Base-by-base conservation (phyloP, 1,140 invertebrate species). In the Chionoecetes opilio region DNA sequence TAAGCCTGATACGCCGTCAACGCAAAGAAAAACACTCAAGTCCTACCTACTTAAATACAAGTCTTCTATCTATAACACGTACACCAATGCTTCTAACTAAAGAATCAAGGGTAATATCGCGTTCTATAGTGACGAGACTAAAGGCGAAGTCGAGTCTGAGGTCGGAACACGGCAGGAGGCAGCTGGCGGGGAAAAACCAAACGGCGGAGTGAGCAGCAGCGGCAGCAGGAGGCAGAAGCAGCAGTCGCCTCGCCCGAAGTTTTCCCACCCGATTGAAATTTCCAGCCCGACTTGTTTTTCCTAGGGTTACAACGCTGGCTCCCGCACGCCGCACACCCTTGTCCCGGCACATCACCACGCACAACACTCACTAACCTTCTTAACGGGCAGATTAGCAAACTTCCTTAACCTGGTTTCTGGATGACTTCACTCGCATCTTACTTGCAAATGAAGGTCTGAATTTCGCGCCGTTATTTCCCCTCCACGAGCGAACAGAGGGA, bases 401-500 rank as follows among this genome's bases (percentile, higher is more conserved):
- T 94, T 94, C 53, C 87, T 82, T 82, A 90, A 38, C 93, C 93
- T 91, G 86, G 93, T 94, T 94, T 94, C 87, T 90, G 93, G 93
- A 94, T 90, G 93, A 84, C 34, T 94, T 94, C 53, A 29, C 86
- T 38, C 53, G 46, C 86, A 84, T 94, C 90, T 94, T 94, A 94
- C 87, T 94, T 94, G 93, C 93, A 94, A 94, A 94, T 94, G 93
- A 94, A 89, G 35, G 35, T n/a, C 93, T n/a, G 31, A 41, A 89
- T 41, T 89, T 94, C 63, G 86, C 46, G 46, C 53, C 86, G 82
- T 46, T 90, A 89, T 90, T 90, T 90, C 53, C 93, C 88, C 32
- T 46, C 35, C 17, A 34, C 82, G 92, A 38, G 92, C 29, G 31
- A 38, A 75, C 34, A 92, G 29, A 5, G 91, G 53, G 9, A n/a